Evolutionary conservation across 2,888 invertebrate genomes (phyloP).

Genomic region (Dicyrtomina minuta): DNA sequence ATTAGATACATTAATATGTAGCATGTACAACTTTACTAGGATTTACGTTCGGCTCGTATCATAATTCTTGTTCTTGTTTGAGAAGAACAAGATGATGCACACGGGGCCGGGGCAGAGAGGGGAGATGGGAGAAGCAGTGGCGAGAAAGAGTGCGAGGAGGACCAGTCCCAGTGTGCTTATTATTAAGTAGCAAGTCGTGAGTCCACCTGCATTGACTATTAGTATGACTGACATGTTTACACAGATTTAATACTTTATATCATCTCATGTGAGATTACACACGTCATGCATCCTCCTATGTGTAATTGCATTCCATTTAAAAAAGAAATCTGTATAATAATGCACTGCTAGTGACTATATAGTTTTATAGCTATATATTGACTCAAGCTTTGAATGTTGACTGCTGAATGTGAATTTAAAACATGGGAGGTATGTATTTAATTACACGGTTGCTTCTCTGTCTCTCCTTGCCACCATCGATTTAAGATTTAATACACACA

Average conservation of each 20-base stretch:
- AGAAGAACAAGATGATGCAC: too few relatives aligned
- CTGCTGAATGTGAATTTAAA: too few relatives aligned
- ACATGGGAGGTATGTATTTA: too few relatives aligned
- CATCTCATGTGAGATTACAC: neutral
- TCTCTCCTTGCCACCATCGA: too few relatives aligned
- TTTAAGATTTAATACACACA: too few relatives aligned
- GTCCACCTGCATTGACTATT: conserved; percentile 35
- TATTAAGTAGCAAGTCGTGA: conserved; percentile 34
- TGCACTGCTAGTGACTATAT: too few relatives aligned
- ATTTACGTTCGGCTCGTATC: too few relatives aligned
- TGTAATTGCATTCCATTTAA: neutral
- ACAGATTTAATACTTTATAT: neutral
- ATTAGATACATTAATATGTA: neutral
- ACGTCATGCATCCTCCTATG: too few relatives aligned
- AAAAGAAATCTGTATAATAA: neutral
- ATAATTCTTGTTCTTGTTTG: neutral
- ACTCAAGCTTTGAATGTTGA: too few relatives aligned
- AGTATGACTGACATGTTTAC: conserved; percentile 12
- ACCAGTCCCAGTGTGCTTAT: neutral
- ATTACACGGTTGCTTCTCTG: too few relatives aligned
- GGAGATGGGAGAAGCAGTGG: neutral
- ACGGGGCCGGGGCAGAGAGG: too few relatives aligned
- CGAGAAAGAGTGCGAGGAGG: neutral
- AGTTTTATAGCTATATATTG: too few relatives aligned
- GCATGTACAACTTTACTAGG: neutral